These are phyloP conservation scores for Centrocercus urophasianus DNA, from an alignment of 2,113 vertebrate species.

Conservation along the genomic window DNA sequence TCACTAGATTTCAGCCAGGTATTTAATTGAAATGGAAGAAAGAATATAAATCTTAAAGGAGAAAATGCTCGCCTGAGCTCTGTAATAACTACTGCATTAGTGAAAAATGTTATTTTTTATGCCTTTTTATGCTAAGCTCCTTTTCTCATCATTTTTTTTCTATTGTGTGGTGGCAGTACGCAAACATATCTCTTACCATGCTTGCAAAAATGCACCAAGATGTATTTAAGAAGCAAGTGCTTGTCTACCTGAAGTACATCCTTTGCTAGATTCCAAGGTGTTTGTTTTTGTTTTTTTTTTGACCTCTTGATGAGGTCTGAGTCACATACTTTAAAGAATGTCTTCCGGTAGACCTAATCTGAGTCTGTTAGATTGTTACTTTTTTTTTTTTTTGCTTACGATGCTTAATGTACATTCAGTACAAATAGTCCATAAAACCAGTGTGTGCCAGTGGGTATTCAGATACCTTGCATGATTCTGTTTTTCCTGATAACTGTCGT, in stretches of 20 bases:
- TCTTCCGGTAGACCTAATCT: neutral
- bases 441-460: neutral
- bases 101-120: neutral
- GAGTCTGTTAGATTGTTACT: neutral
- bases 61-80: neutral
- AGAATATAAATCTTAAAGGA: neutral
- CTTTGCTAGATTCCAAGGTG: neutral
- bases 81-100: neutral
- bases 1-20: neutral
- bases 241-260: neutral
- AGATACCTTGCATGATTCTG: neutral
- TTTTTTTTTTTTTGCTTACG: neutral
- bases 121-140: neutral
- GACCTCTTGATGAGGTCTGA: neutral
- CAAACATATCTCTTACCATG: neutral
- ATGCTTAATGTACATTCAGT: accelerated
- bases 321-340: neutral
- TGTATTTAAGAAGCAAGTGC: neutral
- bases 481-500: neutral
- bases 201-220: neutral
- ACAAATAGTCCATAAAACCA: neutral
- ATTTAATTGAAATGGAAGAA: neutral
- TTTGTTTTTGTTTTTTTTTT: neutral
- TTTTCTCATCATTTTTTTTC: neutral
- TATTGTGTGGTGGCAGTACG: neutral